Evolutionary conservation across 2,113 vertebrate species (phyloP), one percentile per base, ranked within the genome.

Genomic region (Melanerpes aurifrons): DNA sequence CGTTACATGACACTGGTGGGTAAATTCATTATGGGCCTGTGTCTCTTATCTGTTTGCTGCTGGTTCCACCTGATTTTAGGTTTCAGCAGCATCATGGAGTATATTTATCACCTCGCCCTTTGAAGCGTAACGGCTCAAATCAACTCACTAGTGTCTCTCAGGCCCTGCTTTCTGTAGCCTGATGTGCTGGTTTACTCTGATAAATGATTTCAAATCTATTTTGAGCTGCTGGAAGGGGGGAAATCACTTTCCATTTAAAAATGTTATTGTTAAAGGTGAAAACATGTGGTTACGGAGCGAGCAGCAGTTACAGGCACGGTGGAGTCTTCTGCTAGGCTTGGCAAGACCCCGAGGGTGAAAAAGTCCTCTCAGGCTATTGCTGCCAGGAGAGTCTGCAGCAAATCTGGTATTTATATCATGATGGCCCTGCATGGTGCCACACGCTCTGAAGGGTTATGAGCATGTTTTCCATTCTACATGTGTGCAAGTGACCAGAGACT

Each of bases 101-200:
- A 3, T 89, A 80, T 93, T 94, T 96, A 80, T 94, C 93, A 87
- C 82, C 71, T 77, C 50, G 78, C 48, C 72, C 75, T 95, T 89
- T 76, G 90, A 89, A 80, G 93, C 20, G 16, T 86, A 85, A 87
- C 92, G 69, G 79, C 91, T 77, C 71, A 85, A 91, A 93, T 89
- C 89, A 95, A 85, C 93, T 79, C 86, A 32, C 64, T 43, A 73
- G 48, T n/a, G 64, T 86, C 53, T 93, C 74, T 90, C 86, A 95
- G 57, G 63, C 32, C 24, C 76, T 89, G 79, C 54, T 86, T 69
- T 86, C 77, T 69, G 73, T 57, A 69, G 67, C 31, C 62, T 78
- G 80, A 66, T n/a, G 68, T 0, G 0, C 54, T 74, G 66, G 13
- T 92, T 88, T 92, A 78, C 83, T 89, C 72, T 91, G 91, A 91